A percentile compares a stretch with the other conserved stretches of the same genome.
Conservation (phyloP, 2,113 vertebrate species). For the Hassar affinis region DNA sequence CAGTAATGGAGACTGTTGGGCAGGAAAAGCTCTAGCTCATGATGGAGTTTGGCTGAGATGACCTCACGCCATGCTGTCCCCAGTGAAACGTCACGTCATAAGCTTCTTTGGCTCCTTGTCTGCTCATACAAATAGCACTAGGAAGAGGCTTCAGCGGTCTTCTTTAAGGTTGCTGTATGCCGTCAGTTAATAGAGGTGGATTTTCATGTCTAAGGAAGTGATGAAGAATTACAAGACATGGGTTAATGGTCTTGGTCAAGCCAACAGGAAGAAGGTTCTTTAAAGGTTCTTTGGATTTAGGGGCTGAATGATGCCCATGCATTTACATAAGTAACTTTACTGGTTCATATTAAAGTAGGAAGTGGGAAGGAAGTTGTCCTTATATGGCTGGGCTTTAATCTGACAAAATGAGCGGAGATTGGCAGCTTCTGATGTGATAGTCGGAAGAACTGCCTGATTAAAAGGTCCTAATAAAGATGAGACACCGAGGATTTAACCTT, state of each 20-base stretch:
- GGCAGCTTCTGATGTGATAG: not conserved
- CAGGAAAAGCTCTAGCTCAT: not conserved
- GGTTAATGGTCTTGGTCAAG: not conserved
- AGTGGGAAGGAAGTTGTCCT: not conserved
- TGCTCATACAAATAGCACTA: constrained; percentile 63
- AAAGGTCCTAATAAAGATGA: constrained; percentile 15
- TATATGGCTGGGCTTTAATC: constrained; percentile 2
- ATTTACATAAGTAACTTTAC: not conserved
- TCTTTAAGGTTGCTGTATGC: constrained; percentile 30
- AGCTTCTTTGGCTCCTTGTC: constrained; percentile 64
- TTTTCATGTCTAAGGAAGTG: constrained; percentile 21
- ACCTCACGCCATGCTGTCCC: constrained; percentile 4
- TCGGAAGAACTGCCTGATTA: constrained; percentile 1
- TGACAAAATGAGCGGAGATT: constrained; percentile 8
- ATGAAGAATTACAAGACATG: constrained; percentile 2
- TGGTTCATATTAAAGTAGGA: not conserved
- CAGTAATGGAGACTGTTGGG: not conserved
- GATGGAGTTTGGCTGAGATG: constrained; percentile 27
- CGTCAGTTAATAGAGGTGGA: constrained; percentile 31
- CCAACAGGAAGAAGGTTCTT: not conserved
- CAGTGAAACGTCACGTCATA: constrained; percentile 54
- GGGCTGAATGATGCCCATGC: not conserved
- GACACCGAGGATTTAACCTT: constrained; percentile 6
- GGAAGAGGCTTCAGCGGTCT: constrained; percentile 43
- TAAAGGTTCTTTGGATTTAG: not conserved